These are phyloP conservation scores for Scomber colias DNA, from an alignment of 2,113 vertebrate genomes.

Conservation along the genomic window DNA sequence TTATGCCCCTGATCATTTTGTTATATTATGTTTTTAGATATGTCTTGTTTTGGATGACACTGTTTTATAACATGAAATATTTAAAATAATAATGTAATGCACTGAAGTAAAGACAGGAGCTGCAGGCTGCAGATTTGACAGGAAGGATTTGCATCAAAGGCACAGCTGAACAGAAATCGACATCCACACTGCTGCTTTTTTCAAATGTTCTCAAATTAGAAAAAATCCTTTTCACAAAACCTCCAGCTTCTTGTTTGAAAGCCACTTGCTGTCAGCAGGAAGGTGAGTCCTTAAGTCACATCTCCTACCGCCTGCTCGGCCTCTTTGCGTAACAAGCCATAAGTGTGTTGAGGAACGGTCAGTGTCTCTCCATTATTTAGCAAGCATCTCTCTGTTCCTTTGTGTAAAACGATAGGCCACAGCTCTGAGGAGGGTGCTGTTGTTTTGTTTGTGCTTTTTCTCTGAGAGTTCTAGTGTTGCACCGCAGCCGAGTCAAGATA, in stretches of 20 bases:
- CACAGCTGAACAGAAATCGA: slow-evolving; percentile 20
- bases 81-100: not conserved
- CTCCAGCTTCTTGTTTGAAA: not conserved
- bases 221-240: not conserved
- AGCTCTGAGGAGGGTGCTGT: slow-evolving; percentile 47
- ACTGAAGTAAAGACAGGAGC: not conserved
- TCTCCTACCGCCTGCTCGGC: not conserved
- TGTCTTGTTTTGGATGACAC: not conserved
- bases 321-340: slow-evolving; percentile 1
- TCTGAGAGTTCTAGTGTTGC: slow-evolving; percentile 65
- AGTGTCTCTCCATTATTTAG: slow-evolving; percentile 69
- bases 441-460: slow-evolving; percentile 70
- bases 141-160: slow-evolving; percentile 21
- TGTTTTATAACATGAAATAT: not conserved
- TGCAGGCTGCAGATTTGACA: slow-evolving; percentile 30
- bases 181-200: slow-evolving; percentile 9
- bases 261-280: not conserved
- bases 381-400: slow-evolving; percentile 59
- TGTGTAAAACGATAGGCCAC: slow-evolving; percentile 63
- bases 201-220: slow-evolving; percentile 1
- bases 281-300: not conserved
- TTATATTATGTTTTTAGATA: not conserved
- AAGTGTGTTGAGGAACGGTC: slow-evolving; percentile 46
- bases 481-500: slow-evolving; percentile 68
- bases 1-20: not conserved